Evolutionary conservation across 1,140 invertebrate genomes (phyloP), one percentile per base, ranked within the genome.

Genomic region (Drosophila bocqueti): DNA sequence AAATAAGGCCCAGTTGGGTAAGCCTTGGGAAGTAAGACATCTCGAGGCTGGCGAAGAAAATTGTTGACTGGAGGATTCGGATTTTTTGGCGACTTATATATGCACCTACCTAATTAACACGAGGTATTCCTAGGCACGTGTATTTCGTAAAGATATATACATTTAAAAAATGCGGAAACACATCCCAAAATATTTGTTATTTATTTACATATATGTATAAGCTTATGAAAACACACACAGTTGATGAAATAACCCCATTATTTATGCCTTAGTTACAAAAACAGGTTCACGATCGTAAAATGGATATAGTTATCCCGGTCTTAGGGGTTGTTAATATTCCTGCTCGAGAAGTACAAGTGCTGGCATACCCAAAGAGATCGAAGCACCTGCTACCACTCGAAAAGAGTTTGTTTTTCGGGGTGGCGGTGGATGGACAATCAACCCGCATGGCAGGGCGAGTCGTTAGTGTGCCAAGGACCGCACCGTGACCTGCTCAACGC

Each of bases 401-500:
- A 50, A 18, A 49, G 31, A 57, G 49, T 42, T 10, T 18, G n/a
- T 45, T 36, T 47, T 34, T 38, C 1, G 36, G 26, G 67, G 55
- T 18, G 47, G 49, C 6, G 29, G 13, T 31, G 52, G 34, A 55
- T 55, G 67, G 40, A 38, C 24, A 24, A 9, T 15, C 34, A 16
- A 11, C 75, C 75, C 75, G 58, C 76, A 78, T 78, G n/a, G 34
- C 29, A 31, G 58, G 21, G 54, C 46, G 31, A 42, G 61, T 72
- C 65, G 49, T 50, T 69, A 46, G 64, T 77, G 74, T 59, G 66
- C 66, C 76, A 79, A 79, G 82, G 78, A 85, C 58, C 31, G 50
- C 34, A 55, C 80, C 69, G 80, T 83, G 81, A 83, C 81, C 81
- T 83, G 64, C 60, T 60, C 75, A 78, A 42, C 42, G 62, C 38